Conservation (phyloP, 2,113 vertebrate genomes). For the Stomatorhinus ivindoensis region DNA sequence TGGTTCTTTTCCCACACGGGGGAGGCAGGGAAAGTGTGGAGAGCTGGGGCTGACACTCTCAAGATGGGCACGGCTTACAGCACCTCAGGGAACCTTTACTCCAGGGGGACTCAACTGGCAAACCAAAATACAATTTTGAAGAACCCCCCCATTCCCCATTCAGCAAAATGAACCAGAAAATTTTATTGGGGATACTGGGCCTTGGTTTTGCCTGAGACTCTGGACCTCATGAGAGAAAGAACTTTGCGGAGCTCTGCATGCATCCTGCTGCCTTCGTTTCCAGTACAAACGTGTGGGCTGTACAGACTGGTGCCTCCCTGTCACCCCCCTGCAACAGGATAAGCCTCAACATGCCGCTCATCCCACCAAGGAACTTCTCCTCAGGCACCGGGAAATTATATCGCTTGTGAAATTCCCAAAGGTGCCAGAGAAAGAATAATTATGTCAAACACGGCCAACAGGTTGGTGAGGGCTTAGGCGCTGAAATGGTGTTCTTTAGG, state of each 20-base stretch:
- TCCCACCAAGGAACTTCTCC: background rate
- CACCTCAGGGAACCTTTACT: background rate
- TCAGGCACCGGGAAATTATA: background rate
- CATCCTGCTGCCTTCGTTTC: background rate
- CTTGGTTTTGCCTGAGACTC: background rate
- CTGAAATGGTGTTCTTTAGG: background rate
- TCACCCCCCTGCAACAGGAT: background rate
- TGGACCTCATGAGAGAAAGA: background rate
- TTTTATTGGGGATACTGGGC: background rate
- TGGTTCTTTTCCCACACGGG: background rate
- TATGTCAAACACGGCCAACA: background rate
- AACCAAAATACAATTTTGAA: background rate
- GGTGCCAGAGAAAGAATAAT: background rate
- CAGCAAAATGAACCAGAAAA: background rate
- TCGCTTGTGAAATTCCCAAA: slow-evolving; percentile 9
- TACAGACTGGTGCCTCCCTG: background rate
- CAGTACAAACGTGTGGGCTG: background rate
- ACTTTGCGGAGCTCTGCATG: background rate
- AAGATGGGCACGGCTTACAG: background rate
- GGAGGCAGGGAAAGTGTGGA: background rate
- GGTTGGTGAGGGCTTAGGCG: background rate
- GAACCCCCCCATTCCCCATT: background rate
- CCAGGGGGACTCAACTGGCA: background rate
- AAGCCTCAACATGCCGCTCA: background rate
- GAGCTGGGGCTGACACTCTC: background rate